Base-by-base conservation (phyloP, 2,888 invertebrate species). In the Myopa testacea region DNA sequence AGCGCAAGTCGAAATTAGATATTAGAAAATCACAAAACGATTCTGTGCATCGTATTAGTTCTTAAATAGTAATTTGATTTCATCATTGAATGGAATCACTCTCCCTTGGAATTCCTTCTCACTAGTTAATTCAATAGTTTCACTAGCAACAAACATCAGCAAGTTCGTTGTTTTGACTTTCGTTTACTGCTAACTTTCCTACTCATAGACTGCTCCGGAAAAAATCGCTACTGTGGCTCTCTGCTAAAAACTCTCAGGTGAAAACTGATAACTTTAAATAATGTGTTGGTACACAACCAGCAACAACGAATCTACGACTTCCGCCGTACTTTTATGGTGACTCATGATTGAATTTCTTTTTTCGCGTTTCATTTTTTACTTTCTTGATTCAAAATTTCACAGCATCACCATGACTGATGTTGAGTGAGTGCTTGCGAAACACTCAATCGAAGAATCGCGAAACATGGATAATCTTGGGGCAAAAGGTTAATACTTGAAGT, bases 281-380 rank as follows among this genome's bases (percentile, higher is more conserved):
- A 62, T 63, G 38, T 60, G 26, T 73, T 60, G 60, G 12, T 62
- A 71, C 26, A 58, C 60, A 40, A 62, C 3, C n/a, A 70, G 45
- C 52, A 70, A 19, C 19, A 40, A 69, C 50, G 8, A 67, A 38
- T 45, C 19, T 45, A 52, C 69, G 19, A 14, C 37, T 50, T 55
- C 55, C 55, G 55, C 55, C 10, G 55, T n/a, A 10, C 4, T 55
- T 55, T 55, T 16, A 63, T 34, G 34, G 37, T 63, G 37, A 63
- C 12, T 63, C 63, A 63, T 63, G 63, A 63, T n/a, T 5, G 14
- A 37, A 5, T n/a, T 63, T n/a, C 14, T 63, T 63, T 63, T 8
- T 26, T 34, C 34, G 63, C 5, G n/a, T 60, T 60, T 16, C 7
- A 14, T 60, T n/a, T 60, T 60, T 60, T 50, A 50, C 8, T 14